Conservation (phyloP, 2,797 vertebrate genomes). For the Emys orbicularis region DNA sequence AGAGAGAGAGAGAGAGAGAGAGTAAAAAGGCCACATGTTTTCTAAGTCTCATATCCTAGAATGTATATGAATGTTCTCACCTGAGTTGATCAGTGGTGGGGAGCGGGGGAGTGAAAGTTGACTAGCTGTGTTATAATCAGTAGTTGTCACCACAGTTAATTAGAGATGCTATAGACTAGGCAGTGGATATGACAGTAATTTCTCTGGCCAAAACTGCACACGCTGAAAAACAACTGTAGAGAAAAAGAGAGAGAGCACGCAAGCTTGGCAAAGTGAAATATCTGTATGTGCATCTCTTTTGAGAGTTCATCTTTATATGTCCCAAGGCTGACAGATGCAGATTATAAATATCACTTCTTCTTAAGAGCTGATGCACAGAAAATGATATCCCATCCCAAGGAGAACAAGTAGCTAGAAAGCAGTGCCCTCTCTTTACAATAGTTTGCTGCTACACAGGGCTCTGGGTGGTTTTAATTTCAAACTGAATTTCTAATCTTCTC, state of each 20-base stretch:
- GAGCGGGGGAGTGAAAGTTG: neutral
- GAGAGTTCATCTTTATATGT: slow-evolving; percentile 65
- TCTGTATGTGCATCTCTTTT: slow-evolving; percentile 35
- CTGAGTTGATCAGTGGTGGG: neutral
- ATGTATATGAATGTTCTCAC: neutral
- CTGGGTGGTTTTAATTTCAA: slow-evolving; percentile 72
- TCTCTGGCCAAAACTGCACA: neutral
- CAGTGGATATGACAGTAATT: neutral
- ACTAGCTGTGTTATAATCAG: neutral
- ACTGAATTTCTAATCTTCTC: slow-evolving; percentile 60
- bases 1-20: neutral
- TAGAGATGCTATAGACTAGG: neutral
- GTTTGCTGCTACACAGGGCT: slow-evolving; percentile 56
- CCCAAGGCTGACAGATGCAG: slow-evolving; percentile 64
- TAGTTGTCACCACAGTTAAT: neutral
- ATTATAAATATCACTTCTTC: slow-evolving; percentile 61
- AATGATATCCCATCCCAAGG: slow-evolving; percentile 47
- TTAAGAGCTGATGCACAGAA: slow-evolving; percentile 61
- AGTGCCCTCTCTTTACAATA: slow-evolving; percentile 6
- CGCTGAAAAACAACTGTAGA: neutral
- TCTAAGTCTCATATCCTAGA: neutral
- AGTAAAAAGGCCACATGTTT: no score
- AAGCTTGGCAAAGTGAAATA: slow-evolving; percentile 41
- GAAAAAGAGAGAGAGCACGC: slow-evolving; percentile 8
- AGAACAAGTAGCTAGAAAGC: slow-evolving; percentile 43